Base-by-base conservation (phyloP, 2,888 invertebrate genomes). In the Rugalucina vietnamica region DNA sequence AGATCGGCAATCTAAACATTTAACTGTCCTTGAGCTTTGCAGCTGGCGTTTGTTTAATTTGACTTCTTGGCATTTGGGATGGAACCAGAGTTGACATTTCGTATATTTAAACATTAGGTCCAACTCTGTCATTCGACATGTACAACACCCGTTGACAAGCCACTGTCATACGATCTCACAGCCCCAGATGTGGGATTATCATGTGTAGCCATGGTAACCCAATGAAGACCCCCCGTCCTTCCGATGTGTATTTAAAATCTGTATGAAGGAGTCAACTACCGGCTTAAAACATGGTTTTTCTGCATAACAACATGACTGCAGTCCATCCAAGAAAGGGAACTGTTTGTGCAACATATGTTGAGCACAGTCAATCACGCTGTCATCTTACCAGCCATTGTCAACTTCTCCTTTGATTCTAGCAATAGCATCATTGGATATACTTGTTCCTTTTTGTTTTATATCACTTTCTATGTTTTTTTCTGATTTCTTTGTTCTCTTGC, bases 301-400 rank as follows among this genome's bases (percentile, higher is more conserved):
- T 21, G 74, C 74, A 34, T 74, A 54, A 29, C 74, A 74, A 24
- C 57, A 54, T 12, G 74, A 74, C 36, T 74, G 74, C 10, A 74
- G 24, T 5, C 74, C 74, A 54, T 74, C 34, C 34, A 74, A 29
- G 32, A 5, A 18, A 1, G 54, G 74, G 24, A 74, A 74, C 37
- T 74, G 54, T 12, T 24, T 74, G 57, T 74, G 54, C 18, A 73
- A 12, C 27, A 49, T 21, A 8, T 39, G 3, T 49, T 73, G 73
- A 8, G 0, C 27, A 29, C 73, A 73, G n/a, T 73, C 73, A n/a
- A 43, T 54, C 12, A 54, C 54, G n/a, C 54, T 54, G 54, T 54
- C 54, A 54, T 54, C 54, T 4, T n/a, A 24, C 54, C 21, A 54
- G 54, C 54, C 54, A 18, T 60, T 24, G 29, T 60, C 60, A 18